Conservation (phyloP, 2,888 invertebrate genomes). For the Aethes cnicana region DNA sequence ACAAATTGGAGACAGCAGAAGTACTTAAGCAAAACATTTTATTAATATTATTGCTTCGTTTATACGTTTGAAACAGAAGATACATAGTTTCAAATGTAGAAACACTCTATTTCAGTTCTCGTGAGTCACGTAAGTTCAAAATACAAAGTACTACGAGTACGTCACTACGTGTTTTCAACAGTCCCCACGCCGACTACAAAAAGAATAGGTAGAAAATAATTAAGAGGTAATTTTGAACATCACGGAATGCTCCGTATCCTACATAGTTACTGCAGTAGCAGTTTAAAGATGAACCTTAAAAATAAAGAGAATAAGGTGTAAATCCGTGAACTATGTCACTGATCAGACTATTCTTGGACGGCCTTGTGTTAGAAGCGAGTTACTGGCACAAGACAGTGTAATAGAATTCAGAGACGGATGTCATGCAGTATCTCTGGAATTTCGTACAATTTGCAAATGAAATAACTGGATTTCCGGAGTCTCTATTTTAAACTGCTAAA, state of each 20-base stretch:
- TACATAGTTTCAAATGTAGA: no score
- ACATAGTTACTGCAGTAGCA: slow-evolving; percentile 4
- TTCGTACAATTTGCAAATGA: slow-evolving; percentile 22
- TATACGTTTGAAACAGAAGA: no score
- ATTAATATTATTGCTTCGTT: no score
- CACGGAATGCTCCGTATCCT: slow-evolving; percentile 14
- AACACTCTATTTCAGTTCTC: no score
- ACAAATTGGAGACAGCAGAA: no score
- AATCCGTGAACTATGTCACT: slow-evolving; percentile 40
- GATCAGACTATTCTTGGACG: slow-evolving; percentile 65
- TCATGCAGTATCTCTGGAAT: slow-evolving; percentile 31
- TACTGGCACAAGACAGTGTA: slow-evolving; percentile 29
- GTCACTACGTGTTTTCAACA: slow-evolving; percentile 6
- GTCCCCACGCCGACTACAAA: slow-evolving; percentile 3
- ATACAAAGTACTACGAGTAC: background rate
- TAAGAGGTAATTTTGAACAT: slow-evolving; percentile 21
- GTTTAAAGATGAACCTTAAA: background rate
- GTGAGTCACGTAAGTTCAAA: no score
- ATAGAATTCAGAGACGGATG: slow-evolving; percentile 44
- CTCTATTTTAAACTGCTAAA: no score
- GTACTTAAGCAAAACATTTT: no score
- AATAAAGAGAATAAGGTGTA: background rate
- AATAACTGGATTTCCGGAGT: no score
- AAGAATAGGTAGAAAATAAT: slow-evolving; percentile 18
- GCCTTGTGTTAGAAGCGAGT: slow-evolving; percentile 48